These are phyloP conservation scores for Brassicogethes aeneus DNA, from an alignment of 2,888 invertebrate genomes.

Conservation along the genomic window DNA sequence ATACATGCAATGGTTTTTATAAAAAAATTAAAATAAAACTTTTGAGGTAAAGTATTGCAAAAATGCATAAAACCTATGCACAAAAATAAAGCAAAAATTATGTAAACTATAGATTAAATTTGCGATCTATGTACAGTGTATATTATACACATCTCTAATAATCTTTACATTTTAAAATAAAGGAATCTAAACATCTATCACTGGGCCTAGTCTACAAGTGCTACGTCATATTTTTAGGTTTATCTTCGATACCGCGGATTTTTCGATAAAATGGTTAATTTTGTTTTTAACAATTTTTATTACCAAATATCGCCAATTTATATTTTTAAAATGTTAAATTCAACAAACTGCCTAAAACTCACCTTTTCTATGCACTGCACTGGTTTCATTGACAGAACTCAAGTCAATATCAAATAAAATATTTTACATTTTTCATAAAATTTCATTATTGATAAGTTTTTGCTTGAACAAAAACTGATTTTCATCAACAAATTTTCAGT, in stretches of 20 bases:
- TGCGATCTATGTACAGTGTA: slow-evolving; percentile 21
- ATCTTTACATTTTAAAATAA: slow-evolving; percentile 14
- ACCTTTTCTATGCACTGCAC: no score
- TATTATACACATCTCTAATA: slow-evolving; percentile 11
- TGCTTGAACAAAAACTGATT: no score
- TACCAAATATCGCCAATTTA: no score
- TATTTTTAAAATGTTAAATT: no score
- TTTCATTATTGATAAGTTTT: no score
- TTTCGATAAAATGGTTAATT: neutral
- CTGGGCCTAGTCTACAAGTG: slow-evolving; percentile 15
- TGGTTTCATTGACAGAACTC: no score
- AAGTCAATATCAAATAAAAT: no score
- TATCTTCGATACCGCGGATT: neutral
- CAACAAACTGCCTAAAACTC: no score
- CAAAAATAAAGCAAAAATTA: slow-evolving; percentile 1
- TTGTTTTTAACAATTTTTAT: no score
- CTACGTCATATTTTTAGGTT: slow-evolving; percentile 12
- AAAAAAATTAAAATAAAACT: neutral
- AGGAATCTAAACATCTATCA: slow-evolving; percentile 21
- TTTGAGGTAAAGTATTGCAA: neutral
- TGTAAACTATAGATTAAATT: slow-evolving; percentile 9
- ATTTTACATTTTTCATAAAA: no score
- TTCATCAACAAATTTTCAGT: no score
- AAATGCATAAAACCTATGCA: slow-evolving; percentile 1
- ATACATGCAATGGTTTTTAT: no score